Percentiles rank a stretch among this genome's conserved stretches.
Conservation (phyloP, 1,140 invertebrate species). For the Diachasmimorpha longicaudata region DNA sequence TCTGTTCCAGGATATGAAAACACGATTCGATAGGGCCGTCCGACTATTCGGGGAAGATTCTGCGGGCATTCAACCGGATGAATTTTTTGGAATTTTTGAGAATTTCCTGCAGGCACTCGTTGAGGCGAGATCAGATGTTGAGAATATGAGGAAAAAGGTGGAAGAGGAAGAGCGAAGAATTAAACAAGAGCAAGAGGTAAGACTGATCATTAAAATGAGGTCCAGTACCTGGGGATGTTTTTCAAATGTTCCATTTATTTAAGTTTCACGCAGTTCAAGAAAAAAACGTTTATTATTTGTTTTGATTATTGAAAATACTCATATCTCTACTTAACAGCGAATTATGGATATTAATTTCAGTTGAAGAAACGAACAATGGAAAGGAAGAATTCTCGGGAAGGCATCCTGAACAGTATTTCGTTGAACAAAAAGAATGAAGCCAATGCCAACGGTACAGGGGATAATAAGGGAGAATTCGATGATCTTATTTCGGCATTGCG, state of each 20-base stretch:
- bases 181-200: conserved; percentile 89
- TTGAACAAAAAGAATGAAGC: conserved; percentile 63
- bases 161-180: conserved; percentile 92
- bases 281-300: no score
- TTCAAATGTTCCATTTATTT: no score
- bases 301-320: no score
- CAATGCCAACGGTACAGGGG: conserved; percentile 61
- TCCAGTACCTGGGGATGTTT: no score
- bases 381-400: conserved; percentile 78
- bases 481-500: conserved; percentile 94
- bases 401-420: conserved; percentile 67
- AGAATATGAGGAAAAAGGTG: conserved; percentile 80
- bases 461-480: conserved; percentile 91
- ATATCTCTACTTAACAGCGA: neutral
- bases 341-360: conserved; percentile 54
- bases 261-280: no score
- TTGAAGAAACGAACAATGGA: conserved; percentile 87
- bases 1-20: conserved; percentile 88
- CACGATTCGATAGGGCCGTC: conserved; percentile 84
- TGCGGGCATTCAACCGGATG: conserved; percentile 86
- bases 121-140: conserved; percentile 90
- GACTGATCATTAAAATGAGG: conserved; percentile 2
- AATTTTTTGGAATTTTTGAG: conserved; percentile 96
- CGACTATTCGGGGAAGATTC: conserved; percentile 91
- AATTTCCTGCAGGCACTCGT: conserved; percentile 83